These are phyloP conservation scores for Baronia brevicornis DNA, from an alignment of 2,888 invertebrate genomes.

Conservation along the genomic window DNA sequence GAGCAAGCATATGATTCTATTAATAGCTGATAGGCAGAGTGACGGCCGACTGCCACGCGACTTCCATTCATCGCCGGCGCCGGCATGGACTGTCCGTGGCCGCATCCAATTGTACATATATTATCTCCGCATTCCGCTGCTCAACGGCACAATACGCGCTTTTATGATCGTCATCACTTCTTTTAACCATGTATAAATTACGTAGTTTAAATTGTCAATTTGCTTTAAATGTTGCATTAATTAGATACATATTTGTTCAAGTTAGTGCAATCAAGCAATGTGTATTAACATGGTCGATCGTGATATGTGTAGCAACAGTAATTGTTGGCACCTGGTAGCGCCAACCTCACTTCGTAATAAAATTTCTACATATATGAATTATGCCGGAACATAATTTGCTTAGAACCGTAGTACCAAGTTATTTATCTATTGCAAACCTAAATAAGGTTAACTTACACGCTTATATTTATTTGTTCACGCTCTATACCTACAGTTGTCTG, in stretches of 20 bases:
- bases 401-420: no score
- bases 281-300: constrained; percentile 11
- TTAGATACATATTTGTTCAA: constrained; percentile 1
- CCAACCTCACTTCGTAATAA: constrained; percentile 39
- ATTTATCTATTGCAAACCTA: no score
- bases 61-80: constrained; percentile 55
- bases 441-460: no score
- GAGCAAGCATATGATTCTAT: constrained; percentile 42
- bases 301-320: constrained; percentile 36
- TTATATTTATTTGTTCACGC: no score
- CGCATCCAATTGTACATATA: constrained; percentile 41
- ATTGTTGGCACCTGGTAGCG: constrained; percentile 40
- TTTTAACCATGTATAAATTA: background rate
- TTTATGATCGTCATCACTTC: no score
- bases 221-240: background rate
- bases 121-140: constrained; percentile 44
- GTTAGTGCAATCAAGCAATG: constrained; percentile 5
- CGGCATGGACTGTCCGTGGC: constrained; percentile 47
- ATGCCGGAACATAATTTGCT: no score
- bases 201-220: no score
- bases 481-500: no score
- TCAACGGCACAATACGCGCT: constrained; percentile 22
- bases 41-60: constrained; percentile 44
- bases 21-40: constrained; percentile 49
- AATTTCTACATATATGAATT: constrained; percentile 35